Evolutionary conservation across 2,888 invertebrate species (phyloP).

Genomic region (Pecten maximus): DNA sequence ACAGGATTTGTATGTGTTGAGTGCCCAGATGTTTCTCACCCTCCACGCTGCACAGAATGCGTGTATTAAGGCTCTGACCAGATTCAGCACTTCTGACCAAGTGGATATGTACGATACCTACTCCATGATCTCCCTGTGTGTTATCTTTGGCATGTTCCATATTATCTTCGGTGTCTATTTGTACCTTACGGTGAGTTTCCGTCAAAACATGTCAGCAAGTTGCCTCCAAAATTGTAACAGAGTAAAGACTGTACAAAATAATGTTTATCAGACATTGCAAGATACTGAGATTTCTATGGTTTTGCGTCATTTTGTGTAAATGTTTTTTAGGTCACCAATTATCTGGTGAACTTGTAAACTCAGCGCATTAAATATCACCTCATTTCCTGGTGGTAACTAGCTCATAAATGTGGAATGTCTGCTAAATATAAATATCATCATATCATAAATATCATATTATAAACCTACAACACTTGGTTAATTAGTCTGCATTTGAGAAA

Average conservation of each 20-base stretch:
- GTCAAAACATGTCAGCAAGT: neutral
- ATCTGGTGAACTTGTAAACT: no score
- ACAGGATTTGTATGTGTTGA: slow-evolving; percentile 76
- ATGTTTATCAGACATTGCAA: no score
- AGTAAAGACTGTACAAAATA: no score
- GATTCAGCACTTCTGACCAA: slow-evolving; percentile 51
- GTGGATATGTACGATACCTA: slow-evolving; percentile 66
- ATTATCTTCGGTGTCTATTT: slow-evolving; percentile 77
- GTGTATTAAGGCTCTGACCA: slow-evolving; percentile 62
- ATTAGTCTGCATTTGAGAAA: no score
- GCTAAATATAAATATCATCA: no score
- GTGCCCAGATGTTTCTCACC: slow-evolving; percentile 70
- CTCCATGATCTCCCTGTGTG: slow-evolving; percentile 66
- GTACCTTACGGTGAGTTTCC: slow-evolving; percentile 73
- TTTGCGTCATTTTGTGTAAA: neutral
- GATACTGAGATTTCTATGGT: neutral
- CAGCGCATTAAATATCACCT: no score
- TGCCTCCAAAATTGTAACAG: no score
- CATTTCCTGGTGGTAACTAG: no score
- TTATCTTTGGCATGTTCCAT: slow-evolving; percentile 77
- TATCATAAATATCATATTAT: no score
- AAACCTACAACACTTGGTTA: no score
- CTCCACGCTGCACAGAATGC: slow-evolving; percentile 73
- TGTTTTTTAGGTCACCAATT: no score
- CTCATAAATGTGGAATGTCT: no score